Evolutionary conservation across 2,113 vertebrate genomes (phyloP), one percentile per base, ranked within the genome.

Genomic region (Baryphthengus martii): DNA sequence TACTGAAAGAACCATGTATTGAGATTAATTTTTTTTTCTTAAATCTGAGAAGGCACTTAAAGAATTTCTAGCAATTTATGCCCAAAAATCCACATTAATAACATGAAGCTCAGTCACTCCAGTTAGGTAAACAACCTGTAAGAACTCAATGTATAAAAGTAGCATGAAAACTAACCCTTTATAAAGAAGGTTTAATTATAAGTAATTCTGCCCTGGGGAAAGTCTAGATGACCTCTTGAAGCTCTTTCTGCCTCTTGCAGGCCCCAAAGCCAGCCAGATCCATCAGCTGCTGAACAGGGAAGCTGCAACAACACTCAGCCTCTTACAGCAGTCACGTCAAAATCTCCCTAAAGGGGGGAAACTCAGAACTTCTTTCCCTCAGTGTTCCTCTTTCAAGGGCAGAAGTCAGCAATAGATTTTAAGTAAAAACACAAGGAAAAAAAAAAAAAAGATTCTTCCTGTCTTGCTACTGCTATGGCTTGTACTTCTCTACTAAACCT

Each of bases 301-400:
- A 75, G 24, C 11, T 73, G 49, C 21, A 65, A 47, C 20, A 40
- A 52, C 15, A 55, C 16, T 8, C 3, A 68, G 16, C 16, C 63
- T 75, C 29, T 18, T n/a, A 42, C 26, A 3, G 2, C 31, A 26
- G 35, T 17, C 4, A 0, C 9, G 15, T 33, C 1, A 1, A 74
- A 70, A 65, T 58, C 17, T 68, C 28, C 31, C n/a, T 52, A 42
- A 65, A 49, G 11, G 16, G 31, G 33, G 39, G 77, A 86, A 49
- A n/a, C 29, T n/a, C 35, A 29, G 33, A 84, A 55, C 6, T 50
- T 83, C 35, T 67, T 68, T 58, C 26, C 24, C 13, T 56, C 49
- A 39, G 14, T 21, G 56, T n/a, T 11, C 25, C 63, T 55, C 25
- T 59, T 79, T 45, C 14, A 25, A 5, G 12, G 14, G 9, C 31